Conservation (phyloP, 2,113 vertebrate genomes). For the Mustela lutreola region DNA sequence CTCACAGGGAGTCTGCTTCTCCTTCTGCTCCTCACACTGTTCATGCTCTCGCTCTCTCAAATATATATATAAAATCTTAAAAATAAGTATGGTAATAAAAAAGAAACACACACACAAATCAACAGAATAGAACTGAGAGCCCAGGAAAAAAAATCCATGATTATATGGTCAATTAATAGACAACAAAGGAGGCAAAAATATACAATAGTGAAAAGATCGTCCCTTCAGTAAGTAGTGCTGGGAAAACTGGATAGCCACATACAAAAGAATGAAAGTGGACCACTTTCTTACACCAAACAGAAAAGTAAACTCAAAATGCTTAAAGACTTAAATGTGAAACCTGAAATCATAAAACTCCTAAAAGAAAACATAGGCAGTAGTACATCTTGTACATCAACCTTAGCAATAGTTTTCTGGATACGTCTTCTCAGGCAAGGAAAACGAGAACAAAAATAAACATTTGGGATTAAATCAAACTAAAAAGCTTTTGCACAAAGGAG, state of each 20-base stretch:
- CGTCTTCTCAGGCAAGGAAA: not conserved
- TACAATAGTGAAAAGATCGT: too few species aligned
- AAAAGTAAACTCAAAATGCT: too few species aligned
- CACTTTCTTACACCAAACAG: too few species aligned
- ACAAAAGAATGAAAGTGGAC: too few species aligned
- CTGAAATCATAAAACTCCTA: not conserved
- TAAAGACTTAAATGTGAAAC: not conserved
- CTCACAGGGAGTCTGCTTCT: too few species aligned
- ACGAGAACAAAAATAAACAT: not conserved
- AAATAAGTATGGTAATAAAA: not conserved
- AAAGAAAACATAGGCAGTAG: not conserved
- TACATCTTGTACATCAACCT: not conserved
- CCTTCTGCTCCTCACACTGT: too few species aligned
- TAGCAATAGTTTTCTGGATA: not conserved
- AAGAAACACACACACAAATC: not conserved
- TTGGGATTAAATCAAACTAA: not conserved
- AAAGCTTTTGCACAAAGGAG: not conserved
- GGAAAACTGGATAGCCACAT: too few species aligned
- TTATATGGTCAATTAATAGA: not conserved
- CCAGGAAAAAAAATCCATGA: not conserved
- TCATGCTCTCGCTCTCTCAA: too few species aligned
- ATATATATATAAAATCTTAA: too few species aligned
- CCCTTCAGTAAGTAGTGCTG: too few species aligned
- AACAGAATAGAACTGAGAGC: not conserved
- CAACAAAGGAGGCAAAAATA: not conserved